Evolutionary conservation across 2,797 vertebrate genomes (phyloP).

Genomic region (Cyclura pinguis): DNA sequence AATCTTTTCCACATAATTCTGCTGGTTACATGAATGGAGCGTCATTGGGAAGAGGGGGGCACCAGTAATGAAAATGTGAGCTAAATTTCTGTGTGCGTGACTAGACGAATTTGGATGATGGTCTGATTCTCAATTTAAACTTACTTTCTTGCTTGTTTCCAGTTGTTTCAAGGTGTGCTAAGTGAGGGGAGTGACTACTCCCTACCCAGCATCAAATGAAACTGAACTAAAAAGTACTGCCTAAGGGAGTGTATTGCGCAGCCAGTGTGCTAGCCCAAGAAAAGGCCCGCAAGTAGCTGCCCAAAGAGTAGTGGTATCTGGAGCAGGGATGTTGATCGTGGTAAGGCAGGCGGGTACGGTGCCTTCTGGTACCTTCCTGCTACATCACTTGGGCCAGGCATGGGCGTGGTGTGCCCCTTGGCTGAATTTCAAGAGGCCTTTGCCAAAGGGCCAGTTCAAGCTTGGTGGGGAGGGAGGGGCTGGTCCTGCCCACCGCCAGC

Average conservation of each 20-base stretch:
- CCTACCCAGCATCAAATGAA: conserved; percentile 29
- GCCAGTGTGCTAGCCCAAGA: neutral
- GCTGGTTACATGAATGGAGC: neutral
- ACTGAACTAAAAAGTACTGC: conserved; percentile 1
- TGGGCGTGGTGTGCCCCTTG: neutral
- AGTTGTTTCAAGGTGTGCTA: conserved; percentile 76
- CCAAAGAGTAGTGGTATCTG: too few relatives aligned
- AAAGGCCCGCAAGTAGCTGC: neutral
- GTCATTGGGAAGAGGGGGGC: neutral
- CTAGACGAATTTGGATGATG: neutral
- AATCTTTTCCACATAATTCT: neutral
- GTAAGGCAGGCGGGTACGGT: too few relatives aligned
- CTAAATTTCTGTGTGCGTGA: neutral
- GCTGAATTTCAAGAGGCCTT: neutral
- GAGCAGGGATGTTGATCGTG: too few relatives aligned
- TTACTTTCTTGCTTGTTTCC: conserved; percentile 47
- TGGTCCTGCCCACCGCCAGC: neutral
- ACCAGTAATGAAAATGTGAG: neutral
- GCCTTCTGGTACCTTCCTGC: too few relatives aligned
- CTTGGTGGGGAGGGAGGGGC: neutral
- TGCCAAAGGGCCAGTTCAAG: too few relatives aligned
- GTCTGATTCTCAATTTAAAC: neutral
- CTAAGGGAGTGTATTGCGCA: neutral
- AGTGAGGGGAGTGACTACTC: conserved; percentile 70
- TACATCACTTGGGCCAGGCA: neutral